phyloP scores from a whole-genome alignment of 2,888 invertebrate genomes.

The Alviniconcha strummeri region DNA sequence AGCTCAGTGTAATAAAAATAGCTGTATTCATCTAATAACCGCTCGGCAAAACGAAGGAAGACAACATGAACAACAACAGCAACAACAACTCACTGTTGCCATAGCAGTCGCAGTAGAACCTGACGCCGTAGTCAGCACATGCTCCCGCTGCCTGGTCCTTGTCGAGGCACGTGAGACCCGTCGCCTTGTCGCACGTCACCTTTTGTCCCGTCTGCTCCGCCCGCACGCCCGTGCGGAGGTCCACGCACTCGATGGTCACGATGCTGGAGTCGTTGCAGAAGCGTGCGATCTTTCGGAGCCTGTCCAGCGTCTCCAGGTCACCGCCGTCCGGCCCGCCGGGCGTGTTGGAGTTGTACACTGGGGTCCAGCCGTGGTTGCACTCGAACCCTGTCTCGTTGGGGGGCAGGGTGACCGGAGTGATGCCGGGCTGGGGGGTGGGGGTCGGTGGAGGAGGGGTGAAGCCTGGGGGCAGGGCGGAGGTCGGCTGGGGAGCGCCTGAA shows the following conservation, averaged over 20 bases:
- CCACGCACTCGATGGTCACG: constrained; percentile 47
- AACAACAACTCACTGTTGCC: constrained; percentile 26
- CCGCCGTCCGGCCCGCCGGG: constrained; percentile 48
- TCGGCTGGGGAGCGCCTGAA: constrained; percentile 31
- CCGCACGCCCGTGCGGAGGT: constrained; percentile 37
- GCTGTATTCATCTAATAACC: no score
- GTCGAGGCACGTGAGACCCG: constrained; percentile 58
- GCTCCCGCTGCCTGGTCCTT: constrained; percentile 47
- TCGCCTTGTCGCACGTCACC: constrained; percentile 79
- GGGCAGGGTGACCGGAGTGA: constrained; percentile 20
- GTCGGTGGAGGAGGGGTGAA: constrained; percentile 21
- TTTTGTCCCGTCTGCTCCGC: constrained; percentile 77
- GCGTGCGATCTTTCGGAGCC: constrained; percentile 47
- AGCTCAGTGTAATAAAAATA: no score
- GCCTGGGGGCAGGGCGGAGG: constrained; percentile 32
- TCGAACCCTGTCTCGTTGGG: constrained; percentile 28
- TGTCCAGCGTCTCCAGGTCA: constrained; percentile 51
- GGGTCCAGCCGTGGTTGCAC: constrained; percentile 59
- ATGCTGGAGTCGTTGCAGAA: constrained; percentile 55
- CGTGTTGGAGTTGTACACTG: constrained; percentile 49
- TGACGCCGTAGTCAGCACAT: constrained; percentile 69
- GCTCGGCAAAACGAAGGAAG: background rate
- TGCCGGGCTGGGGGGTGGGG: constrained; percentile 15
- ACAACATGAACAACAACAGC: background rate
- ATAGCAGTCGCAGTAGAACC: constrained; percentile 76